These are phyloP conservation scores for Pelobates cultripes DNA, from an alignment of 2,797 vertebrate genomes.

Conservation along the genomic window DNA sequence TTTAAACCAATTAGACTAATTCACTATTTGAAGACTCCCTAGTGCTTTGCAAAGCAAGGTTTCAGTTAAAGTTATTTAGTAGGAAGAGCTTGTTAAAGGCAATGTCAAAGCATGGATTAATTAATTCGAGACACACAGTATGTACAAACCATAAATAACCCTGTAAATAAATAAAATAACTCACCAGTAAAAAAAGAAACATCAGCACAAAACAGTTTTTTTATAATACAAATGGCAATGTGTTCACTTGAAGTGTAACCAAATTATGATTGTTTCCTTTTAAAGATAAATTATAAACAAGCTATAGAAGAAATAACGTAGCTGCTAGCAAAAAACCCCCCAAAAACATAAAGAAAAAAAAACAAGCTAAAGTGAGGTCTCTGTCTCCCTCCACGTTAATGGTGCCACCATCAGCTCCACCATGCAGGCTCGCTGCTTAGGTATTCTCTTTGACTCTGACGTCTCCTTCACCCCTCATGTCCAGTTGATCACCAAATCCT, in stretches of 20 bases:
- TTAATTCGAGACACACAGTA: too few species aligned
- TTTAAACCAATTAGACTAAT: background rate
- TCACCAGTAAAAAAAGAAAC: background rate
- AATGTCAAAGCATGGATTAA: too few species aligned
- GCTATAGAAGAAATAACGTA: background rate
- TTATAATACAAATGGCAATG: background rate
- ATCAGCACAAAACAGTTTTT: background rate
- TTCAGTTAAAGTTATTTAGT: too few species aligned
- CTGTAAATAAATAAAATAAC: background rate
- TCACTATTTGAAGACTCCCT: background rate
- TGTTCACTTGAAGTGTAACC: background rate
- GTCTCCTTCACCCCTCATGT: too few species aligned
- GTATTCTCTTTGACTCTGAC: too few species aligned
- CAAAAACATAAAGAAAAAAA: too few species aligned
- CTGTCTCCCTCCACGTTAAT: too few species aligned
- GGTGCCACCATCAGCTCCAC: too few species aligned
- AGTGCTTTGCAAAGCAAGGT: too few species aligned
- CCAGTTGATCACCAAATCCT: too few species aligned
- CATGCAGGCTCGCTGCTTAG: too few species aligned
- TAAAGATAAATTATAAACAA: background rate
- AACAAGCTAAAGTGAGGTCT: background rate
- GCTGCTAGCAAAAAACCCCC: background rate
- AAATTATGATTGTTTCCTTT: background rate
- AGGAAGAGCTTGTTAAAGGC: too few species aligned
- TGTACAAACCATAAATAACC: background rate